These are phyloP conservation scores for Plagodis dolabraria DNA, from an alignment of 2,888 invertebrate genomes.

Conservation along the genomic window DNA sequence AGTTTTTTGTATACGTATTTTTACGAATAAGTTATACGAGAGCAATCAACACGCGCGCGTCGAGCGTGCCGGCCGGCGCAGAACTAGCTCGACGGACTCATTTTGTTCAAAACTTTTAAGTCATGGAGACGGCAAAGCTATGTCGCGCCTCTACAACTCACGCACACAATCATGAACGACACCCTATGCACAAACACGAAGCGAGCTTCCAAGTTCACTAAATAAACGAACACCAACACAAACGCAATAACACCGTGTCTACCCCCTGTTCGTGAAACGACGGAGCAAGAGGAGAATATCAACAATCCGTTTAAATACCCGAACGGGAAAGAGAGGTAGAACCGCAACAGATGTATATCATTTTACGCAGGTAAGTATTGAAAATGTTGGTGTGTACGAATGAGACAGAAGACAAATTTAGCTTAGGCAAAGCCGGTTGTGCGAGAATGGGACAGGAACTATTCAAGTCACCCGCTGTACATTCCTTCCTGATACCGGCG, in stretches of 20 bases:
- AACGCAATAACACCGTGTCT: constrained; percentile 75
- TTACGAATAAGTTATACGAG: constrained; percentile 73
- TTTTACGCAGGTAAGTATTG: constrained; percentile 84
- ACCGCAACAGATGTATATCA: constrained; percentile 84
- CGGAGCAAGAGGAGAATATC: constrained; percentile 76
- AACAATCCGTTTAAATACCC: constrained; percentile 72
- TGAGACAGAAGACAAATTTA: constrained; percentile 76
- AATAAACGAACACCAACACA: constrained; percentile 84
- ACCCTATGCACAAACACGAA: constrained; percentile 83
- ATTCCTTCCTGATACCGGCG: constrained; percentile 84
- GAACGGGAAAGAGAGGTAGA: constrained; percentile 65
- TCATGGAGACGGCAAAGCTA: constrained; percentile 85
- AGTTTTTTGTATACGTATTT: constrained; percentile 70
- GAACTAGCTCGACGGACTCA: constrained; percentile 76
- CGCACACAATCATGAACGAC: constrained; percentile 73
- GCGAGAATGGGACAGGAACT: constrained; percentile 76
- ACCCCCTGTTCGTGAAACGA: constrained; percentile 81
- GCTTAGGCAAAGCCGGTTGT: constrained; percentile 77
- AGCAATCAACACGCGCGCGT: constrained; percentile 62
- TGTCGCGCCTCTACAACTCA: constrained; percentile 84
- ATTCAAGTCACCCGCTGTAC: constrained; percentile 84
- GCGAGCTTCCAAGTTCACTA: constrained; percentile 84
- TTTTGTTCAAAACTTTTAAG: constrained; percentile 83
- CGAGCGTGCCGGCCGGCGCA: constrained; percentile 78
- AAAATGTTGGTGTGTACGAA: constrained; percentile 80